Conservation (phyloP, 2,888 invertebrate genomes). For the Falcaria lacertinaria region DNA sequence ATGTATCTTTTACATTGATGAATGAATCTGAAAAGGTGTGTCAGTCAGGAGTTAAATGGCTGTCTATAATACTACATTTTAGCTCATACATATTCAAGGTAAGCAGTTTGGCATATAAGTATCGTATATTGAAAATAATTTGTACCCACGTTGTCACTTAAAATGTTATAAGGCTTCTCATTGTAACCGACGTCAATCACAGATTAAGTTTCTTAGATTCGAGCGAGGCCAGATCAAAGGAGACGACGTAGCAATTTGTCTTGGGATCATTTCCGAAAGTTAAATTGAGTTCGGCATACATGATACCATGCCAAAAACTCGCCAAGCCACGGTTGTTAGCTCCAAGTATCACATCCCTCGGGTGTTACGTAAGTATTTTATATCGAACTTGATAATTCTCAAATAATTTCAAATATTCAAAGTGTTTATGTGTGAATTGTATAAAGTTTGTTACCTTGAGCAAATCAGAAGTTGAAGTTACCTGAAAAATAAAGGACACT, state of each 20-base stretch:
- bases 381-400: neutral
- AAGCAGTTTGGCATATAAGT: no score
- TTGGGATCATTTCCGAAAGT: slow-evolving; percentile 18
- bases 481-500: neutral
- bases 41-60: no score
- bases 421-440: no score
- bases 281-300: slow-evolving; percentile 20
- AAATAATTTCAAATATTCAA: no score
- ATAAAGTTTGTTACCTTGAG: no score
- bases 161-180: slow-evolving; percentile 2
- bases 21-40: no score
- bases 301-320: slow-evolving; percentile 11
- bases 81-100: no score
- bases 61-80: no score
- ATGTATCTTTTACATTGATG: no score
- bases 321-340: slow-evolving; percentile 2
- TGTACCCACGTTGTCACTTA: neutral
- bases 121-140: no score
- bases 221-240: slow-evolving; percentile 20
- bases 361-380: slow-evolving; percentile 5
- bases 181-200: slow-evolving; percentile 4
- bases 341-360: slow-evolving; percentile 1
- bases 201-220: slow-evolving; percentile 23
- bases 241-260: slow-evolving; percentile 14
- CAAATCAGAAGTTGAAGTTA: neutral